Percentiles rank a stretch among this genome's conserved stretches.
These are phyloP conservation scores for Leptatherina wallacei DNA, from an alignment of 2,797 vertebrate genomes.

Conservation along the genomic window DNA sequence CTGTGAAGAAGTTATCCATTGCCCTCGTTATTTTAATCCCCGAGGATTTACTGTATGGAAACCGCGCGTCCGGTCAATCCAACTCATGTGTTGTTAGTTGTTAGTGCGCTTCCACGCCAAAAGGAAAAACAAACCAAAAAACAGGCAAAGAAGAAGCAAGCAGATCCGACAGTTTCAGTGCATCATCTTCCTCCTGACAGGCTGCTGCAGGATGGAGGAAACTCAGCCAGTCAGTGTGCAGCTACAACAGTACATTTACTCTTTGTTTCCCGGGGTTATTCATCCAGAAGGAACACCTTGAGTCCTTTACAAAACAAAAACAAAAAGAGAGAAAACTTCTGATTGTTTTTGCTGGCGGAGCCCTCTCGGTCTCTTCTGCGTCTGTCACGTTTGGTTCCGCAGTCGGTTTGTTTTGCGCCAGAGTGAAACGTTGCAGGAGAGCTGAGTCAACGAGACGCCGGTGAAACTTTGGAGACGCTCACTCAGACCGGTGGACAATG, in stretches of 20 bases:
- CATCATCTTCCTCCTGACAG: slow-evolving; percentile 37
- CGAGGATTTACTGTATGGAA: slow-evolving; percentile 48
- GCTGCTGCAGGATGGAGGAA: background rate
- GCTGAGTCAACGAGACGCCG: slow-evolving; percentile 9
- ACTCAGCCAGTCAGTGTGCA: slow-evolving; percentile 1
- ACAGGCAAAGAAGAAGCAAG: no score
- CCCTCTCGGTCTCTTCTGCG: background rate
- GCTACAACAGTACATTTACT: slow-evolving; percentile 37
- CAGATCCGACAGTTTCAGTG: slow-evolving; percentile 25
- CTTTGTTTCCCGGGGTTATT: slow-evolving; percentile 81
- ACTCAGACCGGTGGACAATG: slow-evolving; percentile 21
- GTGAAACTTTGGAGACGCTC: slow-evolving; percentile 62
- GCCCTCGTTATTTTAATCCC: slow-evolving; percentile 65
- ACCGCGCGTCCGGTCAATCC: slow-evolving; percentile 40
- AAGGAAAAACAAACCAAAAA: no score
- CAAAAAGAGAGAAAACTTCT: no score
- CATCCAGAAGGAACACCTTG: slow-evolving; percentile 46
- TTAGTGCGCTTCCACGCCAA: slow-evolving; percentile 37
- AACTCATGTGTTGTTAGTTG: slow-evolving; percentile 72
- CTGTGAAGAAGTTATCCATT: slow-evolving; percentile 89
- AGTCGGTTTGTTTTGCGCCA: slow-evolving; percentile 13
- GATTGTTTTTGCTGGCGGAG: slow-evolving; percentile 5
- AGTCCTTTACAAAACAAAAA: slow-evolving; percentile 11
- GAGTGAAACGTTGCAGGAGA: slow-evolving; percentile 18
- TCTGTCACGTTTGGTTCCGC: slow-evolving; percentile 8